Conservation (phyloP, 2,888 invertebrate genomes). For the Eugnorisma glareosa region DNA sequence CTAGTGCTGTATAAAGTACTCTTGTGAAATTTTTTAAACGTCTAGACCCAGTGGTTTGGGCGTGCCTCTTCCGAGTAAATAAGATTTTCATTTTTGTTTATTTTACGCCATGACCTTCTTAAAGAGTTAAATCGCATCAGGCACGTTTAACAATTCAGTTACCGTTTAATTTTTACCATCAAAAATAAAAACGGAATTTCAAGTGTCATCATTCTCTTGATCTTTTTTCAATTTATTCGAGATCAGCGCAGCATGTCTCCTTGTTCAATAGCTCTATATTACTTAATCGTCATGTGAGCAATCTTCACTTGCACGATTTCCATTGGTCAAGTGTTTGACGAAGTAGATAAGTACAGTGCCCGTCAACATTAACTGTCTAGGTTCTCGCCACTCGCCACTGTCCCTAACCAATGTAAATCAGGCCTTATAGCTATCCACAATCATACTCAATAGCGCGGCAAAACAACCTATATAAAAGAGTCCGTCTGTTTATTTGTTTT, state of each 20-base stretch:
- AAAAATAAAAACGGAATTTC: too few species aligned
- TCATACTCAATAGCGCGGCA: conserved; percentile 7
- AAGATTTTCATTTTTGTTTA: neutral
- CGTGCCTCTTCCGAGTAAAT: too few species aligned
- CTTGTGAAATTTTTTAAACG: neutral
- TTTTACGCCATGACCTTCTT: neutral
- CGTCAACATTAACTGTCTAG: neutral
- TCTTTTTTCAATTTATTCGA: too few species aligned
- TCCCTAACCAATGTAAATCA: neutral
- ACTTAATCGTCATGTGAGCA: too few species aligned
- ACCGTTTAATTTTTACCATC: too few species aligned
- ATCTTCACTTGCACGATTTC: too few species aligned
- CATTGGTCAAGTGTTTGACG: neutral
- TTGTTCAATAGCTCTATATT: too few species aligned
- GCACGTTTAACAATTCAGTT: too few species aligned
- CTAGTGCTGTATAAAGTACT: neutral
- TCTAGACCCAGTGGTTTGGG: neutral
- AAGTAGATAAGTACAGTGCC: neutral
- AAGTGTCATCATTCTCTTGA: too few species aligned
- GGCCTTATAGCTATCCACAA: neutral
- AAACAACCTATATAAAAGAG: conserved; percentile 20
- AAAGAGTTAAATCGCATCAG: neutral
- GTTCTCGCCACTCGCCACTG: neutral
- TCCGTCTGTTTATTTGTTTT: conserved; percentile 13
- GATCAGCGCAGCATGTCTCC: too few species aligned